These are phyloP conservation scores for Metaphire vulgaris DNA, from an alignment of 1,140 invertebrate genomes.

Conservation along the genomic window DNA sequence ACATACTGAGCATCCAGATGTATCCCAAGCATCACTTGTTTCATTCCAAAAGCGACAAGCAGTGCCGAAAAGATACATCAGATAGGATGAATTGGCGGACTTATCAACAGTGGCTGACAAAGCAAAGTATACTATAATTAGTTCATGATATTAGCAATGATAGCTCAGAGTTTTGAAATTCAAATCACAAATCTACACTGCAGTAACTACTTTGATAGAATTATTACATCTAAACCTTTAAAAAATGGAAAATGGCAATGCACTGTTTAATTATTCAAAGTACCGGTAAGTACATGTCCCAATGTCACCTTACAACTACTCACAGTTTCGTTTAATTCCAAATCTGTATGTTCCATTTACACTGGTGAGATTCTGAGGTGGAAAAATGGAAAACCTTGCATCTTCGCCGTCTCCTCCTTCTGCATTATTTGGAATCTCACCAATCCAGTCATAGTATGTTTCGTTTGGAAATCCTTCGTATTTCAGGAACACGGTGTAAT, in stretches of 20 bases:
- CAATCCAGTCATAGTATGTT: conserved; percentile 42
- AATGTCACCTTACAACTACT: no score
- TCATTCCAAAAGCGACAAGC: conserved; percentile 50
- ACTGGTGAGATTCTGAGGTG: conserved; percentile 35
- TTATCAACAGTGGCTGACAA: neutral
- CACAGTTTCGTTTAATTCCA: conserved; percentile 43
- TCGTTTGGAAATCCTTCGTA: conserved; percentile 43
- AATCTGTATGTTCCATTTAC: conserved; percentile 47
- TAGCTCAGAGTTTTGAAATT: no score
- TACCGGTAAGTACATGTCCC: no score
- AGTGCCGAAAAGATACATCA: conserved; percentile 37
- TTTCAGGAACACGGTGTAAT: conserved; percentile 39
- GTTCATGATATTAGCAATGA: no score
- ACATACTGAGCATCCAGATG: conserved; percentile 44
- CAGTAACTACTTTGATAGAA: no score
- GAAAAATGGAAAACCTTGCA: conserved; percentile 29
- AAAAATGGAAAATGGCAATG: no score
- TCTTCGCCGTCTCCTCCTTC: neutral
- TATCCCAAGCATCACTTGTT: conserved; percentile 40
- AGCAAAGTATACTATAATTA: no score
- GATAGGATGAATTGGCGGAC: conserved; percentile 33
- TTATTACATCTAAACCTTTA: no score
- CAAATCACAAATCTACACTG: no score
- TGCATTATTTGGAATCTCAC: conserved; percentile 34
- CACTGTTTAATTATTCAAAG: no score